Conservation (phyloP, 2,888 invertebrate genomes). For the Vannuccia rotundouncinata region DNA sequence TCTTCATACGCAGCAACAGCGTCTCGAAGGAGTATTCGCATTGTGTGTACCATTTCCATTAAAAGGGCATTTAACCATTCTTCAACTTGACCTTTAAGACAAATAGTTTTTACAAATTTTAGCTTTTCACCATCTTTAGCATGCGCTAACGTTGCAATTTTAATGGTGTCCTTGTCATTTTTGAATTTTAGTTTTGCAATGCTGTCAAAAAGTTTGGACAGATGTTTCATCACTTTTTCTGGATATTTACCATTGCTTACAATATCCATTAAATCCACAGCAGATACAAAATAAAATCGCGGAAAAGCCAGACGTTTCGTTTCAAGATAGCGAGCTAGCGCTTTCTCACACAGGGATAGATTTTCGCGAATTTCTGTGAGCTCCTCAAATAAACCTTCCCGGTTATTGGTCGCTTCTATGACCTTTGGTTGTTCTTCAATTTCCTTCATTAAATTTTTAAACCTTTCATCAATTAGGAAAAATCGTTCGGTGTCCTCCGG, state of each 20-base stretch:
- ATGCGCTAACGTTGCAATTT: constrained; percentile 39
- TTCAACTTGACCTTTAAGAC: constrained; percentile 42
- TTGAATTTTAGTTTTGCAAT: constrained; percentile 40
- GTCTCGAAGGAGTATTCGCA: constrained; percentile 40
- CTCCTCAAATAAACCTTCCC: constrained; percentile 67
- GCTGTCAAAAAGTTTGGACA: constrained; percentile 42
- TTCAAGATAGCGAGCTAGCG: constrained; percentile 88
- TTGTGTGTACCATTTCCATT: constrained; percentile 41
- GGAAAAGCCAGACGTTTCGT: constrained; percentile 91
- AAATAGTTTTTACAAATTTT: constrained; percentile 39
- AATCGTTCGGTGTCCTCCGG: constrained; percentile 87
- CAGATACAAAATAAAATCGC: constrained; percentile 91
- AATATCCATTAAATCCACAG: constrained; percentile 85
- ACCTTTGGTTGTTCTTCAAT: constrained; percentile 78
- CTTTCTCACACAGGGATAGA: constrained; percentile 85
- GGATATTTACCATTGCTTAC: constrained; percentile 83
- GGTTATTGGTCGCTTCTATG: constrained; percentile 78
- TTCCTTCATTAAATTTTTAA: constrained; percentile 67
- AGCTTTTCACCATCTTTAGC: constrained; percentile 42
- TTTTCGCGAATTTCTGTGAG: constrained; percentile 76
- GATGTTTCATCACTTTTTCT: constrained; percentile 48
- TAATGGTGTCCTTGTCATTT: constrained; percentile 18
- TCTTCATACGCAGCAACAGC: constrained; percentile 42
- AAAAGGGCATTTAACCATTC: constrained; percentile 41
- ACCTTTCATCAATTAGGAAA: constrained; percentile 79